Evolutionary conservation across 2,888 invertebrate species (phyloP), one percentile per base, ranked within the genome.

Genomic region (Cerceris rybyensis): DNA sequence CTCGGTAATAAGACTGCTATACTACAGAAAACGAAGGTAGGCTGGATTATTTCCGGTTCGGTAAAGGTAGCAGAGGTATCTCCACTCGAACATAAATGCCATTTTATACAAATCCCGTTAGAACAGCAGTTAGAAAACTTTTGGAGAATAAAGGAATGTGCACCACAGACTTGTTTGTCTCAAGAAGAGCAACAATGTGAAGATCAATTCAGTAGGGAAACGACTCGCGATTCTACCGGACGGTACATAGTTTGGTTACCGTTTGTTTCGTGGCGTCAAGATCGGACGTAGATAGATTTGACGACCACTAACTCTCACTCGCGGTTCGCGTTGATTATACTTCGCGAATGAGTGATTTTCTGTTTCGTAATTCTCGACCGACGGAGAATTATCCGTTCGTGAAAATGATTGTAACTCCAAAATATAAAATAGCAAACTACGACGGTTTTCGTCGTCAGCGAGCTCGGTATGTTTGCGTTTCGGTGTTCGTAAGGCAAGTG

Each of bases 41-140:
- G 70, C 5, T 65, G 70, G 65, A 39, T 71, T 8, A 28, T 71
- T 0, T 52, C 52, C 11, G 70, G 52, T 28, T 28, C 28, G n/a
- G 60, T 42, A 7, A 42, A 42, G 4, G 1, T 7, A 13, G 0
- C 1, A 0, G 49, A 46, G 11, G 0, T 13, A 11, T 0, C 0
- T 4, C 9, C 8, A 39, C 13, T 13, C 1, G 6, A 6, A 14
- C 11, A 6, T 9, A 5, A 6, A 0, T 64, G 16, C 41, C 58
- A 64, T 9, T 0, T 64, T n/a, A 8, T 17, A 8, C 16, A 14
- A n/a, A 42, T 7, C 13, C 39, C 49, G 0, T 17, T 58, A 1
- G 17, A 64, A 41, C n/a, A 6, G 0, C 58, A 70, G 13, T 0
- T 71, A 7, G 58, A 17, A 9, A 49, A 9, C 5, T 65, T 71